A percentile compares a stretch with the other conserved stretches of the same genome.
phyloP scores from a whole-genome alignment of 1,140 invertebrate genomes.

The Drosophila kanapiae region DNA sequence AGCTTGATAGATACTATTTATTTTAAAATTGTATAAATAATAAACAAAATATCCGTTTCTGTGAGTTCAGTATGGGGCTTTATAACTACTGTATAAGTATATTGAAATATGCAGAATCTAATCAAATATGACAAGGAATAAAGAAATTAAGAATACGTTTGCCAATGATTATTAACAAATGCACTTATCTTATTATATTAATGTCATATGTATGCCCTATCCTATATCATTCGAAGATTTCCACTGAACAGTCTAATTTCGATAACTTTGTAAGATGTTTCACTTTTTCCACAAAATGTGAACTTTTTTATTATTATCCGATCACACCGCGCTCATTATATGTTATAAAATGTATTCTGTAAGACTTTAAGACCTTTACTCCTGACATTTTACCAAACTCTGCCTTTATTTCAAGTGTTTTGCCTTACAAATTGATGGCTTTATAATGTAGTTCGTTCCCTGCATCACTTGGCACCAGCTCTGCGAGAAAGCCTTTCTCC shows the following conservation, averaged over 20 bases:
- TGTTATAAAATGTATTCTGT: background rate
- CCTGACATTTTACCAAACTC: background rate
- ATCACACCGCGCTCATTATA: background rate
- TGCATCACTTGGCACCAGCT: conserved; percentile 23
- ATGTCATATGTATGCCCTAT: no score
- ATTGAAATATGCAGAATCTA: no score
- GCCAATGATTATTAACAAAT: no score
- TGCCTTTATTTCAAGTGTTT: conserved; percentile 9
- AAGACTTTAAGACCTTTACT: background rate
- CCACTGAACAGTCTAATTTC: no score
- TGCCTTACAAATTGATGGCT: conserved; percentile 30
- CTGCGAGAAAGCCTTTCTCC: conserved; percentile 5
- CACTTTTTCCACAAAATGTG: background rate
- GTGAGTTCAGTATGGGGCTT: no score
- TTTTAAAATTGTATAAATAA: background rate
- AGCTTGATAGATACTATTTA: background rate
- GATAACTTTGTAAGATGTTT: no score
- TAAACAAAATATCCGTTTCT: no score
- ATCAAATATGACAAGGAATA: no score
- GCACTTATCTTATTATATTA: no score
- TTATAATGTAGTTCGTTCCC: conserved; percentile 23
- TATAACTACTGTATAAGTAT: no score
- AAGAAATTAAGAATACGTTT: no score
- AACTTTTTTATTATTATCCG: background rate
- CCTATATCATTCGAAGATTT: no score